These are phyloP conservation scores for Eretmodus cyanostictus DNA, from an alignment of 2,113 vertebrate species.

Conservation along the genomic window DNA sequence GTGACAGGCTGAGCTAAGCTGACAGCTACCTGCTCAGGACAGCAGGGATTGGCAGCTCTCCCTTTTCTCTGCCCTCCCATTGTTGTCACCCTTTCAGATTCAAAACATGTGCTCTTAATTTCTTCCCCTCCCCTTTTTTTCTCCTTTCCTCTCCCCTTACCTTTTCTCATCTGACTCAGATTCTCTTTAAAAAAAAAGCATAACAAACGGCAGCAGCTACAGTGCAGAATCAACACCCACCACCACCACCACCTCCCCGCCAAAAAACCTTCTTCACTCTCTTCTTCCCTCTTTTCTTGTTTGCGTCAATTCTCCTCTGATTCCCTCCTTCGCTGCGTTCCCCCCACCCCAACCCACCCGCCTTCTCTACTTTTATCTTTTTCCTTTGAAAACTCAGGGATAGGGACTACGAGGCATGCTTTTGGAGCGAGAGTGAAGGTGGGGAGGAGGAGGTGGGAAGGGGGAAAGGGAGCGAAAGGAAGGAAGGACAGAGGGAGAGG, in stretches of 20 bases:
- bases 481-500: neutral
- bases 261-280: constrained; percentile 2
- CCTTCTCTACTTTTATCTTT: constrained; percentile 50
- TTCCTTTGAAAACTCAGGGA: constrained; percentile 67
- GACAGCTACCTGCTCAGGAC: neutral
- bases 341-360: neutral
- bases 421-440: constrained; percentile 58
- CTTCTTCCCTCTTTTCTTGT: constrained; percentile 62
- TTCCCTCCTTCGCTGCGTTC: constrained; percentile 62
- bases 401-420: constrained; percentile 67
- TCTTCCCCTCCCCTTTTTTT: constrained; percentile 32
- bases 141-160: constrained; percentile 25
- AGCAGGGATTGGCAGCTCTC: neutral
- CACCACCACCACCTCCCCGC: neutral
- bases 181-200: constrained; percentile 47
- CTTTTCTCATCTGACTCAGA: constrained; percentile 44
- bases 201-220: constrained; percentile 34
- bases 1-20: neutral
- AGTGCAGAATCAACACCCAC: constrained; percentile 29
- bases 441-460: neutral
- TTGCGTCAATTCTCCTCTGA: constrained; percentile 58
- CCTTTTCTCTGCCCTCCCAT: neutral
- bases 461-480: neutral
- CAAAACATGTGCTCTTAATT: constrained; percentile 77
- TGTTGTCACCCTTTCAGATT: constrained; percentile 19